A percentile compares a stretch with the other conserved stretches of the same genome.
phyloP scores from a whole-genome alignment of 2,113 vertebrate genomes.

The Mystacornis crossleyi region DNA sequence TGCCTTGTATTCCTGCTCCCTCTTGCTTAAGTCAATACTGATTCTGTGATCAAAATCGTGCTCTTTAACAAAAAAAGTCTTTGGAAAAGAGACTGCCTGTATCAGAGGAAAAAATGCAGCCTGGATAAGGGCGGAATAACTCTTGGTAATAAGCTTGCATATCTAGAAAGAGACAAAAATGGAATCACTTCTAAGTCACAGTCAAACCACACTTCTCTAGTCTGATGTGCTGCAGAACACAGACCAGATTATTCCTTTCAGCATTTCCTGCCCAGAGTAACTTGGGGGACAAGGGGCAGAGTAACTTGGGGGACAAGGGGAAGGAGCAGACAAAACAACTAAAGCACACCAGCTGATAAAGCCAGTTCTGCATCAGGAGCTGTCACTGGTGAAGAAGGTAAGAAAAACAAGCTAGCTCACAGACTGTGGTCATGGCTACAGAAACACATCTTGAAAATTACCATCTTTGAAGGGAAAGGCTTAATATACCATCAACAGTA shows the following conservation, averaged over 20 bases:
- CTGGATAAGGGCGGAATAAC: neutral
- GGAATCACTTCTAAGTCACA: neutral
- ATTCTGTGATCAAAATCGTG: neutral
- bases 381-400: neutral
- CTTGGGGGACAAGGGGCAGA: accelerated
- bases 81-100: neutral
- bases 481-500: neutral
- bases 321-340: neutral
- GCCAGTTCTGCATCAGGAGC: neutral
- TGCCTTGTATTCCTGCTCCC: neutral
- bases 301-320: accelerated
- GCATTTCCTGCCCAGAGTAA: neutral
- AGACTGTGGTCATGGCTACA: neutral
- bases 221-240: neutral
- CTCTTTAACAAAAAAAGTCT: neutral
- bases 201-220: neutral
- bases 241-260: neutral
- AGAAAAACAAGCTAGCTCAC: neutral
- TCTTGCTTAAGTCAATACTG: neutral
- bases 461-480: neutral
- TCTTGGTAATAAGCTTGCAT: neutral
- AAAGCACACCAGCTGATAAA: neutral
- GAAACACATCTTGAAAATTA: neutral
- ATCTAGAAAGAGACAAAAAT: neutral
- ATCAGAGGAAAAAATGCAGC: neutral